Conservation (phyloP, 2,888 invertebrate species). For the Diarsia rubi region DNA sequence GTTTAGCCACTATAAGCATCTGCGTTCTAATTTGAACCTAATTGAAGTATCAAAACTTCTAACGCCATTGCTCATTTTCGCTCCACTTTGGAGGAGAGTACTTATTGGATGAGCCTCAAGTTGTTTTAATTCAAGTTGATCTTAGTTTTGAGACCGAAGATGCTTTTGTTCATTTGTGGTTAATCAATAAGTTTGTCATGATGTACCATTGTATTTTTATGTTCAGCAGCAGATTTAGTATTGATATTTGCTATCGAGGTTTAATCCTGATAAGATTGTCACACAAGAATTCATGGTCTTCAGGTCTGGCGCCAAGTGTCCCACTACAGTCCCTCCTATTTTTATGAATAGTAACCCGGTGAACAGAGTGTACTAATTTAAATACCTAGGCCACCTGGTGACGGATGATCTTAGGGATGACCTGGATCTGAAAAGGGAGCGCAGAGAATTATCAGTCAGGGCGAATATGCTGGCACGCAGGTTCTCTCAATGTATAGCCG, state of each 20-base stretch:
- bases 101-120: slow-evolving; percentile 2
- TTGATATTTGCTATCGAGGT: not conserved
- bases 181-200: not conserved
- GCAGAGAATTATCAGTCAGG: too few species aligned
- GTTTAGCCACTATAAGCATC: not conserved
- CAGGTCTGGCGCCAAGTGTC: too few species aligned
- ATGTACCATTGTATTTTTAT: not conserved
- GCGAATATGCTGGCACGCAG: too few species aligned
- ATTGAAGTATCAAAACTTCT: slow-evolving; percentile 27
- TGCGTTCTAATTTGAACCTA: slow-evolving; percentile 1
- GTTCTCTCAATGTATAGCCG: too few species aligned
- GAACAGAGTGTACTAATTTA: too few species aligned
- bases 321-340: too few species aligned
- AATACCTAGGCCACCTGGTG: too few species aligned
- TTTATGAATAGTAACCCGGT: too few species aligned
- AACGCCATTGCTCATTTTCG: slow-evolving; percentile 28
- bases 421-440: too few species aligned
- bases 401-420: too few species aligned
- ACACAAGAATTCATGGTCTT: too few species aligned
- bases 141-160: not conserved
- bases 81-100: slow-evolving; percentile 1
- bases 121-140: slow-evolving; percentile 16
- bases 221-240: not conserved
- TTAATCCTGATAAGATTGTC: not conserved
- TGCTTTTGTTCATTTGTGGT: not conserved